phyloP scores from a whole-genome alignment of 2,888 invertebrate genomes.

The Callyntrura sp. region DNA sequence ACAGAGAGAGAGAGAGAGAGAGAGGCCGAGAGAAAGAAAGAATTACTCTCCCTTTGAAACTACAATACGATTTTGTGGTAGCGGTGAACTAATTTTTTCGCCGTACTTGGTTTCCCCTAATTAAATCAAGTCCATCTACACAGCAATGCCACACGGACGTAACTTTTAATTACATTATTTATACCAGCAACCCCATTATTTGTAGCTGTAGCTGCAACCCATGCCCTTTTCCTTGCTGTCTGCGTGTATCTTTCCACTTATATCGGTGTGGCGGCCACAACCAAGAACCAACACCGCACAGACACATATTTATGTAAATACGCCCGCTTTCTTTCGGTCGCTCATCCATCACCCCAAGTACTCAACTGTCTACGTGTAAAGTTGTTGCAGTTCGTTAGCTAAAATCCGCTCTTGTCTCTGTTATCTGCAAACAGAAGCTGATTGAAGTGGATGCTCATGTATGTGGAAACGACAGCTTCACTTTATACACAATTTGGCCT shows the following conservation, averaged over 20 bases:
- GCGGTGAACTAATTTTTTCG: not conserved
- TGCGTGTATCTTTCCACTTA: no score
- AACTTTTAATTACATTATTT: constrained; percentile 35
- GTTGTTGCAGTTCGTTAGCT: constrained; percentile 49
- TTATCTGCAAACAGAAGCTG: not conserved
- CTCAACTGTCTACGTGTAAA: not conserved
- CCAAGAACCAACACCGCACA: not conserved
- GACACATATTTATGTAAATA: not conserved
- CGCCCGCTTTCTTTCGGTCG: not conserved
- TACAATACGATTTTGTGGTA: not conserved
- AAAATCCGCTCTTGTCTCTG: constrained; percentile 5
- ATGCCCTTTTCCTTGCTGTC: no score
- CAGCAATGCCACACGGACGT: not conserved
- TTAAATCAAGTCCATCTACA: not conserved
- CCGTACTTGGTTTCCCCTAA: not conserved
- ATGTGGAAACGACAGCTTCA: not conserved
- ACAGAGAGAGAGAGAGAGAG: no score
- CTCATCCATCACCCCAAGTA: not conserved
- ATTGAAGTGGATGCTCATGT: constrained; percentile 19
- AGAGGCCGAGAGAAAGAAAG: no score
- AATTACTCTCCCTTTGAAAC: not conserved
- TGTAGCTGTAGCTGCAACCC: not conserved
- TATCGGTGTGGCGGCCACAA: not conserved
- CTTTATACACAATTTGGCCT: no score
- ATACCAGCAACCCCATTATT: not conserved